Base-by-base conservation (phyloP, 2,888 invertebrate species). In the Panzeria rudis region DNA sequence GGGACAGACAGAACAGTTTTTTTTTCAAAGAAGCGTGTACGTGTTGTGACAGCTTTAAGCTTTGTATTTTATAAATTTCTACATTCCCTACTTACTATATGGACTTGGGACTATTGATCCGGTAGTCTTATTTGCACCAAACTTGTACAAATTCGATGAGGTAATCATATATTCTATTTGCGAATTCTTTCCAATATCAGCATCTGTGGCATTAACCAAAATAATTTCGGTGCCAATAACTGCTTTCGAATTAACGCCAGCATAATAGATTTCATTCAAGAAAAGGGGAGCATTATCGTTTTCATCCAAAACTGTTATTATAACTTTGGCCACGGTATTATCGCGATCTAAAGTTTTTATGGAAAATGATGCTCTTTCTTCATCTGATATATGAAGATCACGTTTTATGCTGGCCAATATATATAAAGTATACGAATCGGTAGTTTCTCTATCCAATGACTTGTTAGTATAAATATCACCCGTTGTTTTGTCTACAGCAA, bases 101-200 rank as follows among this genome's bases (percentile, higher is more conserved):
- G 98, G 98, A 52, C 97, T 97, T 0, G 97, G 97, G 23, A 97
- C 96, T 23, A 98, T 96, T 0, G 97, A 97, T 0, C 97, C 97
- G 4, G 96, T 96, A 25, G 96, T 95, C 89, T 95, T 94, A 32
- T 94, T 94, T 0, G 95, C 96, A 0, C 96, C 96, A 87, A 95
- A 96, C 90, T 97, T 97, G 92, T 95, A 97, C 32, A 97, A 93
- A 91, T 97, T 95, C 0, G 97, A 96, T 0, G 96, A 96, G 1
- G 95, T 95, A 61, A 98, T 96, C 91, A 95, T 95, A 91, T 97
- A 98, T 44, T 95, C 94, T 1, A 98, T 93, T 3, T 96, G 95
- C 0, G 97, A 97, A 90, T 98, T 98, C 83, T 95, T 94, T 0
- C 96, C 97, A 6, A 95, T 94, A 91, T 98, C 98, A 0, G 95